Percentiles rank a stretch among this genome's conserved stretches.
These are phyloP conservation scores for Ceratoteleas bidentatus DNA, from an alignment of 1,140 invertebrate species.

Conservation along the genomic window DNA sequence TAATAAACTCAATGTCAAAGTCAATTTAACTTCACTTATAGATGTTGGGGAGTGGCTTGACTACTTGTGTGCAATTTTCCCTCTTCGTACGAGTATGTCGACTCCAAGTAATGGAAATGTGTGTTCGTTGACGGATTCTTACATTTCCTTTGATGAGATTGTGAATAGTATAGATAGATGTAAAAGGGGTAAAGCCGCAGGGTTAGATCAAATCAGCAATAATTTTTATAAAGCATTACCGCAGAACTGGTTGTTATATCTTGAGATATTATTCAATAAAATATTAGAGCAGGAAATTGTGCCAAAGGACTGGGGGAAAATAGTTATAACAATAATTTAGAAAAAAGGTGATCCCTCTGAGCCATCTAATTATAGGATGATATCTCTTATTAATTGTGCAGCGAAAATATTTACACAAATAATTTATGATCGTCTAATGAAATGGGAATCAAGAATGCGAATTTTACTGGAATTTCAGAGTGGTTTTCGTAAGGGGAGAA, in stretches of 20 bases:
- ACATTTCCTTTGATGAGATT: background rate
- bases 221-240: background rate
- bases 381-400: constrained; percentile 3
- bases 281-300: background rate
- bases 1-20: background rate
- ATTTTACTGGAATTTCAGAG: constrained; percentile 2
- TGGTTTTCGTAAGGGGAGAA: background rate
- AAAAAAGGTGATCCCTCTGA: background rate
- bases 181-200: background rate
- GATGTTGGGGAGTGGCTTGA: background rate
- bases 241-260: background rate
- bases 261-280: background rate
- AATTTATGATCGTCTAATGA: background rate
- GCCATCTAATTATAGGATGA: constrained; percentile 7
- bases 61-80: background rate
- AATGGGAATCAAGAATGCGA: background rate
- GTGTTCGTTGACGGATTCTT: background rate
- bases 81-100: background rate
- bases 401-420: constrained; percentile 6
- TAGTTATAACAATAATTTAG: background rate
- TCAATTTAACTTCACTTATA: background rate
- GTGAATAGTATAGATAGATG: background rate
- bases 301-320: background rate
- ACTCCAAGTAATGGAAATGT: too few species aligned
- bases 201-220: background rate